Conservation (phyloP, 2,888 invertebrate species). For the Theodoxus fluviatilis region DNA sequence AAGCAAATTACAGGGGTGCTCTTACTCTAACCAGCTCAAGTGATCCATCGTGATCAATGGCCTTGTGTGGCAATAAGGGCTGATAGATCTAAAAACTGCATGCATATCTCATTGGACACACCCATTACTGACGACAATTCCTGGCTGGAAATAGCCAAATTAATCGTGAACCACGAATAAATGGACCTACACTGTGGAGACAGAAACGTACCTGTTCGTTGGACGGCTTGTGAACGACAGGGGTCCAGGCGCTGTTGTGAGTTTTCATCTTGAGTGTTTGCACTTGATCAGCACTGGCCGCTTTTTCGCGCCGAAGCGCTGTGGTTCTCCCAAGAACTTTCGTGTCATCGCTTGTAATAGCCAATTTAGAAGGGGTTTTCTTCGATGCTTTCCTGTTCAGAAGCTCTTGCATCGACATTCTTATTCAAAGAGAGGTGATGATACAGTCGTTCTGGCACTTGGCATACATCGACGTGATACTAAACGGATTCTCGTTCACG, state of each 20-base stretch:
- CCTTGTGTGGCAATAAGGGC: too few relatives aligned
- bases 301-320: slow-evolving; percentile 45
- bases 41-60: too few relatives aligned
- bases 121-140: too few relatives aligned
- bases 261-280: slow-evolving; percentile 58
- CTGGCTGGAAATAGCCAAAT: background rate
- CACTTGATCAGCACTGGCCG: slow-evolving; percentile 41
- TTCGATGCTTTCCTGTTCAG: slow-evolving; percentile 2
- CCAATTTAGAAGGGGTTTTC: slow-evolving; percentile 36
- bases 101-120: too few relatives aligned
- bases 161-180: background rate
- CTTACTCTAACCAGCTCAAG: too few relatives aligned
- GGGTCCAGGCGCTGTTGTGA: slow-evolving; percentile 63
- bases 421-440: too few relatives aligned
- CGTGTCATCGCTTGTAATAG: slow-evolving; percentile 49
- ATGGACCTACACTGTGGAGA: too few relatives aligned
- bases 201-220: slow-evolving; percentile 61
- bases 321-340: slow-evolving; percentile 56
- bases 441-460: too few relatives aligned
- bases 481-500: background rate
- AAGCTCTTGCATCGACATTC: background rate
- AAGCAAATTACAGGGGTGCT: too few relatives aligned
- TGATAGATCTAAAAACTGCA: too few relatives aligned
- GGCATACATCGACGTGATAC: too few relatives aligned
- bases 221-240: slow-evolving; percentile 58